Evolutionary conservation across 2,113 vertebrate species (phyloP), one percentile per base, ranked within the genome.

Genomic region (Gallinago media): DNA sequence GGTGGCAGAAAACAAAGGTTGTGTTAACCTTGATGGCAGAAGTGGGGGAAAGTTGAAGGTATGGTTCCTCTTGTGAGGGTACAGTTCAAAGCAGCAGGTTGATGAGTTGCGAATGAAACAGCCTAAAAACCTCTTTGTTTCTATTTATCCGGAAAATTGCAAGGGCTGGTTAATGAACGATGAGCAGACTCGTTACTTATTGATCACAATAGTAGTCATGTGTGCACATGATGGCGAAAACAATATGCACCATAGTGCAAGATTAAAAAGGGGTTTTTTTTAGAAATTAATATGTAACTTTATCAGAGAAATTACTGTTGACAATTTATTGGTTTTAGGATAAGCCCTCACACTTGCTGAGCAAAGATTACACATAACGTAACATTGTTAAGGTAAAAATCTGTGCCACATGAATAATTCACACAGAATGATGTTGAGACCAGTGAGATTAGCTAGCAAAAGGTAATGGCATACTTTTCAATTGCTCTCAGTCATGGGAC

Each of bases 91-190:
- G 50, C n/a, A 55, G 46, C n/a, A 70, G 52, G 36, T 21, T 84
- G 58, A 70, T 0, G 5, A 42, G 10, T 46, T 81, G 25, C 25
- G 68, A 88, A 40, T 8, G 8, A 92, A 96, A 80, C 3, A 61
- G 16, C 10, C 47, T 66, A 58, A 92, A 94, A 93, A 63, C 34
- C 9, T 88, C 67, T 86, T 86, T 92, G 59, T 86, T 94, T 74
- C 63, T 86, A 6, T 90, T 76, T 94, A 21, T 91, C 61, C 65
- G 68, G 23, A 34, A 71, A 44, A 11, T 52, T 47, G 38, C 89
- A 89, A 89, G 34, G n/a, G 4, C 46, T 81, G 36, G 61, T 86
- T 89, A 96, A 95, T 91, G 76, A 84, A 29, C 72, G 92, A 26
- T 32, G 63, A 83, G 38, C 25, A 74, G 55, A 32, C 42, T 71